Evolutionary conservation across 2,113 vertebrate genomes (phyloP), one percentile per base, ranked within the genome.

Genomic region (Scomber japonicus): DNA sequence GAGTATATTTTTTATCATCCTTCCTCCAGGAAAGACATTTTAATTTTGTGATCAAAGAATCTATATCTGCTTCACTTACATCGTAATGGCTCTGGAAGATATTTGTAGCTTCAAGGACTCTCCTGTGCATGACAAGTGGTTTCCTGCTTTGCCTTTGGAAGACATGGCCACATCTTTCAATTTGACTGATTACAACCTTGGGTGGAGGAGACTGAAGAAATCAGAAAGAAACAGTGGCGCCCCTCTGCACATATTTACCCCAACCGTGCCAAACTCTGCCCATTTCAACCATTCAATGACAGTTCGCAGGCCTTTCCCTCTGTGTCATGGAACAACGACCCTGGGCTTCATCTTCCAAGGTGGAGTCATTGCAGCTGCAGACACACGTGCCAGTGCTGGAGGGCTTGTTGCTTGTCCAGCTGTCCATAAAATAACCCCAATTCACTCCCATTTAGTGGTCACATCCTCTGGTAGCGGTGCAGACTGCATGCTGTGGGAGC

Each of bases 401-500:
- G 90, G 87, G 24, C 94, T 95, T 3, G 95, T 97, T 44, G 89
- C 82, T 3, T 95, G 95, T 59, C 95, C 96, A 0, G 71, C 80
- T 51, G 93, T 93, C 24, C 69, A 89, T 19, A 97, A 97, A 86
- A 92, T 96, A 56, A 94, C 89, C 8, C 95, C 96, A 0, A 92
- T 97, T 80, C 95, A 97, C 72, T 94, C 81, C 27, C 96, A 96
- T 71, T 90, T 97, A 59, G 83, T 96, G 75, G 96, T 93, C 27
- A 96, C 96, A 53, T 96, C 95, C 0, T 97, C 95, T 0, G 96
- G 96, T 5, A 96, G 96, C 1, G 94, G 94, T 0, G 96, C 96
- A 0, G 96, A 97, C 85, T 96, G 96, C 15, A 89, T 82, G 91
- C 81, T 93, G 0, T 97, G 96, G 96, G 93, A 95, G 67, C 75